phyloP scores from a whole-genome alignment of 1,140 invertebrate genomes.

The Ips typographus region DNA sequence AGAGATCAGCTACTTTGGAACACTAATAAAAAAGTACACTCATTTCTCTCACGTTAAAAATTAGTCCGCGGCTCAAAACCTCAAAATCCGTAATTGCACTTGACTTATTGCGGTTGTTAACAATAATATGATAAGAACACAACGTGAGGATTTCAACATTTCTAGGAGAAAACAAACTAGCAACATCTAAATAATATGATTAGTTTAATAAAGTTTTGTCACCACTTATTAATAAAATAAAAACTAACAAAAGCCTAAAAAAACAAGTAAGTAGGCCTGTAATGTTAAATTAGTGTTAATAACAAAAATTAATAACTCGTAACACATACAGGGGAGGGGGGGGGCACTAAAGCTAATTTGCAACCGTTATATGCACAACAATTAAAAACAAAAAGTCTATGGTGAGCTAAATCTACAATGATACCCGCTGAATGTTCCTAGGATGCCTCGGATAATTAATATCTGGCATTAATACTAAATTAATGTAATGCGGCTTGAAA shows the following conservation, averaged over 20 bases:
- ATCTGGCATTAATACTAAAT: not conserved
- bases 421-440: conserved; percentile 24
- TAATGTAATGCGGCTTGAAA: not conserved
- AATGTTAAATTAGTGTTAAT: conserved; percentile 21
- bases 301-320: conserved; percentile 23
- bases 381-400: conserved; percentile 11
- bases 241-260: no score
- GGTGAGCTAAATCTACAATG: conserved; percentile 9
- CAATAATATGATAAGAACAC: conserved; percentile 18
- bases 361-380: conserved; percentile 19
- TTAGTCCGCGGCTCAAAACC: conserved; percentile 10
- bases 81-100: conserved; percentile 38
- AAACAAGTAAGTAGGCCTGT: not conserved
- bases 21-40: conserved; percentile 14
- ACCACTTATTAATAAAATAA: no score
- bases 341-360: conserved; percentile 12
- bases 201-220: no score
- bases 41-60: not conserved
- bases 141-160: conserved; percentile 23
- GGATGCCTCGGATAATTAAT: not conserved
- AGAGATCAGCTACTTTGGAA: conserved; percentile 8
- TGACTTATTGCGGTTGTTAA: conserved; percentile 34
- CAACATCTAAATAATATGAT: not conserved
- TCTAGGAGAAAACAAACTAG: conserved; percentile 3
- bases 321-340: conserved; percentile 5